Percentiles rank a stretch among this genome's conserved stretches.
phyloP scores from a whole-genome alignment of 2,888 invertebrate species.

The Gymnocheta viridis region DNA sequence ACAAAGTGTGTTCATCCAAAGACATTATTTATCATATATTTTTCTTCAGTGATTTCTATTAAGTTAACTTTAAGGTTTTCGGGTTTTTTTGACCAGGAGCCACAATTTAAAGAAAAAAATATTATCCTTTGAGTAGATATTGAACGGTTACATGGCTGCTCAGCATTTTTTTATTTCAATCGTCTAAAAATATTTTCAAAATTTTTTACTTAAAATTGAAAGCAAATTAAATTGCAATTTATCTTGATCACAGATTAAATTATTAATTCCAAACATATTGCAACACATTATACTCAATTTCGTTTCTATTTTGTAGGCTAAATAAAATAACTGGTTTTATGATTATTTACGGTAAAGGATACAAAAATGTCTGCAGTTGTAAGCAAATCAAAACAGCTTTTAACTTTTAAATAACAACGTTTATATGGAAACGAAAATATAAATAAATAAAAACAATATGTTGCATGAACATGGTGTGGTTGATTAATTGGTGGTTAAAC shows the following conservation, averaged over 20 bases:
- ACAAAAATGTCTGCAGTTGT: conserved; percentile 23
- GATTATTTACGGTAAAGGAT: conserved; percentile 64
- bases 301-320: conserved; percentile 30
- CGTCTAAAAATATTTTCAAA: neutral
- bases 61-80: no score
- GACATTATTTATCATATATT: no score
- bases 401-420: conserved; percentile 31
- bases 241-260: conserved; percentile 46
- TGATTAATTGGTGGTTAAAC: conserved; percentile 69
- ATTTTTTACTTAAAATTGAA: conserved; percentile 27
- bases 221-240: conserved; percentile 64
- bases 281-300: neutral
- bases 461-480: conserved; percentile 59
- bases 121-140: no score
- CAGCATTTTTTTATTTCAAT: no score
- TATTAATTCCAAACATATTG: conserved; percentile 63
- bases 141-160: no score
- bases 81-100: no score
- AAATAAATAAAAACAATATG: conserved; percentile 67
- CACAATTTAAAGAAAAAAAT: no score
- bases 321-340: conserved; percentile 66
- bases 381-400: neutral
- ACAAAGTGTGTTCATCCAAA: no score
- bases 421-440: conserved; percentile 10
- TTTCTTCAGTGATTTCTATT: no score